Evolutionary conservation across 2,113 vertebrate species (phyloP), one percentile per base, ranked within the genome.

Genomic region (Coturnix japonica): DNA sequence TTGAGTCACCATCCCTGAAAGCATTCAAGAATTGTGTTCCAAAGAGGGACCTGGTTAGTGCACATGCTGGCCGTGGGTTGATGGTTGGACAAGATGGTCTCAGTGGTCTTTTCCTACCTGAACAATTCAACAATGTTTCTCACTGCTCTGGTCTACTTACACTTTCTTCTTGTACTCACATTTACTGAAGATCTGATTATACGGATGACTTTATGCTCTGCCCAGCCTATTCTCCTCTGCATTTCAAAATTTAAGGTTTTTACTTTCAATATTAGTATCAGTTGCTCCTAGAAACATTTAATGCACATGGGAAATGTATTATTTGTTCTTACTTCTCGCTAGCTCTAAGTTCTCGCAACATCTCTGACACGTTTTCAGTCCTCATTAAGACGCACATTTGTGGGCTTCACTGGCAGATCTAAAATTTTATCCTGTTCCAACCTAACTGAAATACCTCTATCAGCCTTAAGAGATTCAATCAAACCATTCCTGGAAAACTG

Each of bases 321-420:
- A 28, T 59, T 25, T 35, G 21, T 79, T 72, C 84, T 2, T 57
- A 20, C 44, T 39, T 46, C 59, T 26, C 4, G 21, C 54, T 59
- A 46, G 25, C 20, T 61, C 21, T 61, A 76, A 67, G 9, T 37
- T 67, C 20, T 69, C n/a, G 56, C 13, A 76, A 28, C 4, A 82
- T 7, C 44, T 66, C 43, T 0, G 3, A 1, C 0, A 15, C 22
- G 6, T 21, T 81, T 75, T 92, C 49, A 49, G 67, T 44, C 6
- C 65, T 47, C 39, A 43, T 65, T 49, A 73, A 41, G 7, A 26
- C 5, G 37, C 1, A 5, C 4, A 30, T 9, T 35, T 76, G 54
- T 15, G 72, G 28, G 82, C 17, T 3, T 77, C 41, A 71, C 0
- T 0, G 1, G 31, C 9, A 70, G 31, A 31, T 70, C 46, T 21